Evolutionary conservation across 2,888 invertebrate species (phyloP).

Genomic region (Zonitis immaculata): DNA sequence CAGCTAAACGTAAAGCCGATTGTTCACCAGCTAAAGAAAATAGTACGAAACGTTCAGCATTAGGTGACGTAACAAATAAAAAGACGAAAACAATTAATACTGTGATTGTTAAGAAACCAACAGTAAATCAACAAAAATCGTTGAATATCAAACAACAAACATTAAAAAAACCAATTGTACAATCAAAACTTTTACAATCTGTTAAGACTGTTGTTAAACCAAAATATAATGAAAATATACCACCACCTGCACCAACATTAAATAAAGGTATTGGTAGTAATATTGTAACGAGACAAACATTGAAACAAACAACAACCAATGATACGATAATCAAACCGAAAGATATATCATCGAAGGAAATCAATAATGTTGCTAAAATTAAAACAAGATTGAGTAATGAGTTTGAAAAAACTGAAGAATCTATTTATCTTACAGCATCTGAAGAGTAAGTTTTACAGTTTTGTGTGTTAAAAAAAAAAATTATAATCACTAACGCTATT

Average conservation of each 20-base stretch:
- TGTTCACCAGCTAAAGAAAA: constrained; percentile 72
- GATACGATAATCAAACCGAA: constrained; percentile 44
- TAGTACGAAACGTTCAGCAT: constrained; percentile 73
- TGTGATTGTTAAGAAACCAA: constrained; percentile 10
- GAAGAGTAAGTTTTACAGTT: constrained; percentile 60
- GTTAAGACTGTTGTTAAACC: constrained; percentile 44
- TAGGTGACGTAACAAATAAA: constrained; percentile 78
- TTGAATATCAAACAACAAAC: constrained; percentile 16
- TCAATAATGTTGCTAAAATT: constrained; percentile 41
- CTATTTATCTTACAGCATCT: constrained; percentile 71
- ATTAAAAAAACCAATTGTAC: constrained; percentile 17
- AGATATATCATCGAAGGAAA: constrained; percentile 37
- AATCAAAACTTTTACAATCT: constrained; percentile 37
- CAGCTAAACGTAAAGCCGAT: constrained; percentile 74
- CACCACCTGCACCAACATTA: constrained; percentile 35
- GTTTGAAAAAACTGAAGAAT: constrained; percentile 69
- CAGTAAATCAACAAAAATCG: constrained; percentile 24
- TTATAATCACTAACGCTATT: too few species aligned
- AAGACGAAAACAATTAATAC: constrained; percentile 22
- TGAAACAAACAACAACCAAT: constrained; percentile 32
- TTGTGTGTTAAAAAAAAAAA: not conserved
- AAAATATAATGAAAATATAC: constrained; percentile 45
- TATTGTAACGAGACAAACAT: constrained; percentile 42
- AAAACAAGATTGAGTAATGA: constrained; percentile 62
- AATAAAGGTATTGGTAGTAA: constrained; percentile 24